Conservation (phyloP, 2,113 vertebrate species). For the Ciconia boyciana region DNA sequence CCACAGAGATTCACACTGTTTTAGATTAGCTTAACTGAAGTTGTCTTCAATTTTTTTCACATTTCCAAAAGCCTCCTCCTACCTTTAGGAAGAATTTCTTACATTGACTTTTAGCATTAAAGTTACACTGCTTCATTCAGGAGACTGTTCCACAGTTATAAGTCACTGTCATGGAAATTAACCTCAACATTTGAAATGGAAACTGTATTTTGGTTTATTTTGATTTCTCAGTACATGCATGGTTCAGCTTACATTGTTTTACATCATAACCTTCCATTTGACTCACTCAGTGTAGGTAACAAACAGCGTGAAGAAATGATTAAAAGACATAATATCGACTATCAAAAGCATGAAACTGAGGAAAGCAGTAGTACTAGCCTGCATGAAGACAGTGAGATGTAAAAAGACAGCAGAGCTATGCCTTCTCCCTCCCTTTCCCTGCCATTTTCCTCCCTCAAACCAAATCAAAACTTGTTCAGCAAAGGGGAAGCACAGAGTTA, state of each 20-base stretch:
- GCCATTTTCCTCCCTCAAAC: background rate
- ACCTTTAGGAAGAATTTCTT: background rate
- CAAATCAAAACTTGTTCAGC: background rate
- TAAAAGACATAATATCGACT: background rate
- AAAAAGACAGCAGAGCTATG: background rate
- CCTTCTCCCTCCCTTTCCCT: background rate
- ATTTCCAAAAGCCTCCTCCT: background rate
- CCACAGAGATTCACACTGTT: background rate
- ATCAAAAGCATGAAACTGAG: background rate
- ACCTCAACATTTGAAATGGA: background rate
- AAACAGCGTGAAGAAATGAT: background rate
- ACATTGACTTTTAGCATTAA: background rate
- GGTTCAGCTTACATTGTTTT: background rate
- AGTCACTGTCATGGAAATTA: background rate
- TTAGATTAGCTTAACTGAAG: background rate
- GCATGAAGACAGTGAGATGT: background rate
- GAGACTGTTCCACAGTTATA: background rate
- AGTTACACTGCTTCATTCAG: background rate
- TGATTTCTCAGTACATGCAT: background rate
- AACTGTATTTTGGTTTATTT: background rate
- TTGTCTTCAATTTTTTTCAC: background rate
- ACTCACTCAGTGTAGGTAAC: background rate
- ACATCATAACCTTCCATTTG: background rate
- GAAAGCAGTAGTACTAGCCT: background rate
- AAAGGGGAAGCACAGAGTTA: background rate